Evolutionary conservation across 1,140 invertebrate genomes (phyloP).

Genomic region (Zaprionus tsacasi): DNA sequence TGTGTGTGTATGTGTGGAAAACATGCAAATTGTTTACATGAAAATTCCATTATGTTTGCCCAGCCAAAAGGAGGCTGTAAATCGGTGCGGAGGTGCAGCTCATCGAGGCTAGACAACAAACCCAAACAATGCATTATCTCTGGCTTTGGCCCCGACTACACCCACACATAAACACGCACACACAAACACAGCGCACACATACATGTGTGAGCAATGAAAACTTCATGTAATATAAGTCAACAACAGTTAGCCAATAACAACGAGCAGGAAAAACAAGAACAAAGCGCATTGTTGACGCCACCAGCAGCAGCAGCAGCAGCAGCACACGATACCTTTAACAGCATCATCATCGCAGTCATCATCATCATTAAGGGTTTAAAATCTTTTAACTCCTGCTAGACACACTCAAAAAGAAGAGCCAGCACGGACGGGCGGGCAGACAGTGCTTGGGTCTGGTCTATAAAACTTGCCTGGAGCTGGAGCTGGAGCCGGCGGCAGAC

Average conservation of each 20-base stretch:
- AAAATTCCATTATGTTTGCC: conserved; percentile 73
- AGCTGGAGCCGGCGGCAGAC: conserved; percentile 31
- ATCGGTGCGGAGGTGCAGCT: conserved; percentile 43
- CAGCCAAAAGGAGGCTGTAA: conserved; percentile 43
- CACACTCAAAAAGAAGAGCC: conserved; percentile 22
- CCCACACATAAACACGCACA: conserved; percentile 4
- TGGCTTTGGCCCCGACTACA: conserved; percentile 30
- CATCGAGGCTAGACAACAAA: conserved; percentile 61
- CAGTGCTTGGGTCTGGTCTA: conserved; percentile 23
- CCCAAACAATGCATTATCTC: conserved; percentile 67
- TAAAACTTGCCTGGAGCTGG: conserved; percentile 28
- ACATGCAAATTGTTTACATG: conserved; percentile 76
- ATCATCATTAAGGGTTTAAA: conserved; percentile 56
- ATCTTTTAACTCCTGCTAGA: conserved; percentile 54
- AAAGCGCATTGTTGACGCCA: conserved; percentile 46
- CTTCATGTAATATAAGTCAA: conserved; percentile 68
- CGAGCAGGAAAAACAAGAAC: conserved; percentile 48
- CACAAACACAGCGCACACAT: conserved; percentile 10
- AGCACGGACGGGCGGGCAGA: not conserved
- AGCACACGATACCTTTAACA: conserved; percentile 37
- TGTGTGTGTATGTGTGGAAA: conserved; percentile 45
- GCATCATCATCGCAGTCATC: conserved; percentile 42
- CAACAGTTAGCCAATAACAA: conserved; percentile 56
- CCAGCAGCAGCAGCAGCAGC: not conserved
- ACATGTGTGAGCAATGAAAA: conserved; percentile 47